Base-by-base conservation (phyloP, 2,888 invertebrate genomes). In the Pedicia rivosa region DNA sequence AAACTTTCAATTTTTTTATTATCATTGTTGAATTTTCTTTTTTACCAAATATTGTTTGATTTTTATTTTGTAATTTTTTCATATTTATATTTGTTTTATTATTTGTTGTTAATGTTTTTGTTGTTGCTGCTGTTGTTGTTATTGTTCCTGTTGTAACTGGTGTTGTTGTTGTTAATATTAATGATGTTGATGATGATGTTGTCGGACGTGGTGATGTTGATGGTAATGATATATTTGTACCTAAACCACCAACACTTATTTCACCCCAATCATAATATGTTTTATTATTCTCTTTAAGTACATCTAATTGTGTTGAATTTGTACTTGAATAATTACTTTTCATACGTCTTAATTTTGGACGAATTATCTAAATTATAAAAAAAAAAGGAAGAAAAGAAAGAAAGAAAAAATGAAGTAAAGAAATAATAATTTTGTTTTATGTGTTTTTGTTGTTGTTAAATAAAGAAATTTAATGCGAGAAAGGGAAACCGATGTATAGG, bases 241-340 rank as follows among this genome's bases (percentile, higher is more conserved):
- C n/a, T n/a, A n/a, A n/a, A n/a, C n/a, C n/a, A n/a, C n/a, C n/a
- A n/a, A n/a, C n/a, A n/a, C n/a, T n/a, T n/a, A n/a, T n/a, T n/a
- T n/a, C n/a, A n/a, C n/a, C n/a, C n/a, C n/a, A n/a, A n/a, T 39
- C 31, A 20, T 39, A 42, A 7, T 39, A 14, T 15, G 26, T 31
- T 37, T 43, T 43, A 22, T 43, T 43, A 30, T 43, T 41, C 33
- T 42, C 41, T 24, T 24, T 10, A 14, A 24, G 34, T 4, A 13
- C 24, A 14, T 3, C 34, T 6, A 12, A 13, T 17, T 31, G 31
- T 19, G 31, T 12, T 31, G 31, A 31, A 31, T 19, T 31, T 31
- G 16, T 7, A 5, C 31, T 16, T 8, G 31, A 19, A 19, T 19
- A 29, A 8, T 29, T 29, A 32, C 32, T 22, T n/a, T n/a, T n/a